phyloP scores from a whole-genome alignment of 1,140 invertebrate species.

The Drosophila tropicalis region DNA sequence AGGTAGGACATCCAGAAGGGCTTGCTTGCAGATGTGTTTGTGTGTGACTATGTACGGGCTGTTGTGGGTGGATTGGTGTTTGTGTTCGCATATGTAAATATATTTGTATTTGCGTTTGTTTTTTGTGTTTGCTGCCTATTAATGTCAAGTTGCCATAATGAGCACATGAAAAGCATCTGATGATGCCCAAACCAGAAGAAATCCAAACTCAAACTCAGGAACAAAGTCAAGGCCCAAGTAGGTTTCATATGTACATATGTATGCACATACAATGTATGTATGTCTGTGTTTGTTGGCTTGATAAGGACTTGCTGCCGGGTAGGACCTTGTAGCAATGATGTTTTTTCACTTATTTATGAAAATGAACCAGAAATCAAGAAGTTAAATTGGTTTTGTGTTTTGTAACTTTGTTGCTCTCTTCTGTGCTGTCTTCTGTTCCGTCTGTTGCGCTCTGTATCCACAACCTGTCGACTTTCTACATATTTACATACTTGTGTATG shows the following conservation, averaged over 20 bases:
- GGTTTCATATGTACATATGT: neutral
- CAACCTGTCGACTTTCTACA: constrained; percentile 60
- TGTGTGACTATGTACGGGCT: neutral
- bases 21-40: constrained; percentile 31
- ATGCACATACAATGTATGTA: too few relatives aligned
- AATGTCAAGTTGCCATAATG: constrained; percentile 76
- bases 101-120: constrained; percentile 39
- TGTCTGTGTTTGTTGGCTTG: neutral
- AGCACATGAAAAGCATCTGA: constrained; percentile 74
- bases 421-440: constrained; percentile 58
- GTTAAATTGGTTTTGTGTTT: constrained; percentile 79
- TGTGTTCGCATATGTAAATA: neutral
- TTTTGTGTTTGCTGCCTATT: constrained; percentile 67
- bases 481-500: constrained; percentile 27
- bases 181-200: constrained; percentile 56
- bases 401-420: constrained; percentile 66
- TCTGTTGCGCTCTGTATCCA: constrained; percentile 24
- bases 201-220: constrained; percentile 35
- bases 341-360: constrained; percentile 74
- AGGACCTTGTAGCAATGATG: constrained; percentile 25
- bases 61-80: neutral
- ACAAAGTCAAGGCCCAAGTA: constrained; percentile 7
- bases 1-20: constrained; percentile 25
- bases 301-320: neutral
- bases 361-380: constrained; percentile 74